These are phyloP conservation scores for Pogona vitticeps DNA, from an alignment of 2,113 vertebrate species.

Conservation along the genomic window DNA sequence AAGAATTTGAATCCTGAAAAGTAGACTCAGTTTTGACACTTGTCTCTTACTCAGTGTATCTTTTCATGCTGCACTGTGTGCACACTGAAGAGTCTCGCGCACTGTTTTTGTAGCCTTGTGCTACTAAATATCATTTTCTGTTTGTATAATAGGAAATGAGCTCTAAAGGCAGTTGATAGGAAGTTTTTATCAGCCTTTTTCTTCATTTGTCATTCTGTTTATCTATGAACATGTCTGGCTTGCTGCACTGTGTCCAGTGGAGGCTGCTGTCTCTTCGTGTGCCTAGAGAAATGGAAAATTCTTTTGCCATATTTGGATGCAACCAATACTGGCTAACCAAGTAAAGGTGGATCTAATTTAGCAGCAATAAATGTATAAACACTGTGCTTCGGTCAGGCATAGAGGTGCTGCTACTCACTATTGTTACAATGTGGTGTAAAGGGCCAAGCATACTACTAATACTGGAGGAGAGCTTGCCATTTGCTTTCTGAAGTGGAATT, in stretches of 20 bases:
- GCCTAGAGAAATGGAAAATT: constrained; percentile 14
- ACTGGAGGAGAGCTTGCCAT: background rate
- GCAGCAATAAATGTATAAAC: background rate
- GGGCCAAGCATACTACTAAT: background rate
- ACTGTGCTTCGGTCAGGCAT: background rate
- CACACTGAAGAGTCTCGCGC: background rate
- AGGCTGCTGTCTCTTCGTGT: background rate
- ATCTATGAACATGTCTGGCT: background rate
- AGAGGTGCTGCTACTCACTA: background rate
- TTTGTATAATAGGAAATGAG: background rate
- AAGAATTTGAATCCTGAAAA: background rate
- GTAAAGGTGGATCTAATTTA: constrained; percentile 6
- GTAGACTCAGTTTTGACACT: background rate
- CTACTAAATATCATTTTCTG: background rate
- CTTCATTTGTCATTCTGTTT: constrained; percentile 5
- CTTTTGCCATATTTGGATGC: constrained; percentile 1
- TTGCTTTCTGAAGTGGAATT: background rate
- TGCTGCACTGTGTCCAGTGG: background rate
- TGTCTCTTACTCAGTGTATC: background rate
- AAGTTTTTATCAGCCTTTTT: background rate
- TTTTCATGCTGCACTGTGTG: background rate
- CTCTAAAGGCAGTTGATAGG: background rate
- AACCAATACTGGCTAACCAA: background rate
- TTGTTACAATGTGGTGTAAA: background rate
- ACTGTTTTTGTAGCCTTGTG: background rate